Evolutionary conservation across 1,140 invertebrate genomes (phyloP).

Genomic region (Onthophagus taurus): DNA sequence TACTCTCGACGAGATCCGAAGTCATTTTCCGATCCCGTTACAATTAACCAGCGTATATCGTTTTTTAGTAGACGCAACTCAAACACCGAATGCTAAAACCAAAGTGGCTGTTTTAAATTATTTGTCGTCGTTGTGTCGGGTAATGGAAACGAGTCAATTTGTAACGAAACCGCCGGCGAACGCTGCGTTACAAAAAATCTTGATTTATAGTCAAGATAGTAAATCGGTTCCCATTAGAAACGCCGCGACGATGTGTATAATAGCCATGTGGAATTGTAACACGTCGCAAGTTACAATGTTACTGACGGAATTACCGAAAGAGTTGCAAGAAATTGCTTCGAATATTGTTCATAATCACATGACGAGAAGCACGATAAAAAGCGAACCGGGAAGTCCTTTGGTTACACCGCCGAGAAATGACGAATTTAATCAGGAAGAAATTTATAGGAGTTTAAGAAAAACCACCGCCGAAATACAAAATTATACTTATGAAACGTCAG

Average conservation of each 20-base stretch:
- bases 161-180: slow-evolving; percentile 39
- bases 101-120: slow-evolving; percentile 67
- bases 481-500: slow-evolving; percentile 60
- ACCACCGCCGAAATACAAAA: slow-evolving; percentile 92
- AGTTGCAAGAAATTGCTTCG: slow-evolving; percentile 71
- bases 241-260: slow-evolving; percentile 67
- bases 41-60: slow-evolving; percentile 52
- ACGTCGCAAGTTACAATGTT: slow-evolving; percentile 77
- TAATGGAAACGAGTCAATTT: slow-evolving; percentile 39
- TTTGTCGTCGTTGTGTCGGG: slow-evolving; percentile 58
- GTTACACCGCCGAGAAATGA: slow-evolving; percentile 50
- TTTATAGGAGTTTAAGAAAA: slow-evolving; percentile 75
- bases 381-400: slow-evolving; percentile 38
- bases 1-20: slow-evolving; percentile 78
- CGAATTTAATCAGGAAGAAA: slow-evolving; percentile 74
- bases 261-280: slow-evolving; percentile 84
- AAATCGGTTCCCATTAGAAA: slow-evolving; percentile 71
- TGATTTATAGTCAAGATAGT: slow-evolving; percentile 54
- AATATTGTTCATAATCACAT: slow-evolving; percentile 77
- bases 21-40: slow-evolving; percentile 51
- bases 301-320: slow-evolving; percentile 70
- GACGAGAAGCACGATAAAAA: slow-evolving; percentile 49
- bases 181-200: slow-evolving; percentile 58
- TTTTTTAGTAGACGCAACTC: slow-evolving; percentile 78
- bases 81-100: slow-evolving; percentile 82